phyloP scores from a whole-genome alignment of 2,113 vertebrate species.

The Damaliscus lunatus region DNA sequence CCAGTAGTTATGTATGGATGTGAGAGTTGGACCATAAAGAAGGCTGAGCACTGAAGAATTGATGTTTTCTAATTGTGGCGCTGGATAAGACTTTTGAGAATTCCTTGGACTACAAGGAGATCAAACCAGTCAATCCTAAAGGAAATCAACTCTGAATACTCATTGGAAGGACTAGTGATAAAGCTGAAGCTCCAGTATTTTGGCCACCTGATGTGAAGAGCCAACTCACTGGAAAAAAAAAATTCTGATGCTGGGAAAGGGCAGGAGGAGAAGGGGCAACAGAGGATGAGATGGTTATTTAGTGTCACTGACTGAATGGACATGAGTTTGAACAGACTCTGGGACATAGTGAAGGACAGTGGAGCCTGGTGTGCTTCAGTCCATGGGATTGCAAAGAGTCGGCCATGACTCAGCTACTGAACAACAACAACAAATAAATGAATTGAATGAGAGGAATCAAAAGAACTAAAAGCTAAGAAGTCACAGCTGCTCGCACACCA shows the following conservation, averaged over 20 bases:
- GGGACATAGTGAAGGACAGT: not conserved
- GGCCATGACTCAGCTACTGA: fast-evolving
- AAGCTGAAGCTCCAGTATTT: not conserved
- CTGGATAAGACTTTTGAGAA: not conserved
- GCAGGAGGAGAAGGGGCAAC: not conserved
- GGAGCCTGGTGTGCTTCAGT: not conserved
- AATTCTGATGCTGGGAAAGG: not conserved
- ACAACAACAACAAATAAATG: not conserved
- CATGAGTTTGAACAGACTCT: not conserved
- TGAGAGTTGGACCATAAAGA: not conserved
- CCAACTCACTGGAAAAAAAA: not conserved
- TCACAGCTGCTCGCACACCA: not conserved
- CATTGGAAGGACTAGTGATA: not conserved
- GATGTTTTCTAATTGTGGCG: not conserved
- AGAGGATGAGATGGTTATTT: not conserved
- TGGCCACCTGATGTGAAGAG: not conserved
- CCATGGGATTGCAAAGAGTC: not conserved
- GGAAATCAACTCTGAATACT: not conserved
- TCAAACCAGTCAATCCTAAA: not conserved
- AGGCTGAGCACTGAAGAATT: not conserved
- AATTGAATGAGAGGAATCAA: not conserved
- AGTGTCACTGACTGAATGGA: not conserved
- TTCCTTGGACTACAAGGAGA: not conserved
- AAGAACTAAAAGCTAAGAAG: not conserved
- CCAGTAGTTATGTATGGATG: not conserved